Evolutionary conservation across 2,113 vertebrate species (phyloP).

Genomic region (Gulo gulo): DNA sequence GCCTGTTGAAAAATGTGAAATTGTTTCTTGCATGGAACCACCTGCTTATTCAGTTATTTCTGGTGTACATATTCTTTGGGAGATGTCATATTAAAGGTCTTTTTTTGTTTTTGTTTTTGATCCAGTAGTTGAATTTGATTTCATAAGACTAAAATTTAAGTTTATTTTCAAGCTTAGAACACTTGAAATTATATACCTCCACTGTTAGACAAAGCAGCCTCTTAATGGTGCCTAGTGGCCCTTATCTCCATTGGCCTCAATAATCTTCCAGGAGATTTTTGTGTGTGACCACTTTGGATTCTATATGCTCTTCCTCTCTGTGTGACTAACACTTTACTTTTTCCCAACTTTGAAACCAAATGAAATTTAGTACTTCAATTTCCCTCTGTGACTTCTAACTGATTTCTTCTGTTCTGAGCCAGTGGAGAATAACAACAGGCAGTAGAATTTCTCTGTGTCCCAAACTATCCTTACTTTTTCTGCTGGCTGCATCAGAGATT

Average conservation of each 20-base stretch:
- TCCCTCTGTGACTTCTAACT: slow-evolving; percentile 40
- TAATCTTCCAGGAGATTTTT: background rate
- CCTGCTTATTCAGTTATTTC: background rate
- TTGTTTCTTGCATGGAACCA: background rate
- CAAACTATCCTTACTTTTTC: background rate
- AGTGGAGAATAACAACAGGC: slow-evolving; percentile 25
- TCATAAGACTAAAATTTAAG: background rate
- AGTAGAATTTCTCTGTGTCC: slow-evolving; percentile 25
- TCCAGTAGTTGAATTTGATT: background rate
- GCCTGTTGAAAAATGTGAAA: background rate
- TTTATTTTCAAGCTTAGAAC: background rate
- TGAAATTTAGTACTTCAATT: slow-evolving; percentile 50
- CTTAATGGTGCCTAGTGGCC: background rate
- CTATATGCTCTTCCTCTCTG: background rate
- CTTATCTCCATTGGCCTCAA: background rate
- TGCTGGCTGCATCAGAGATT: background rate
- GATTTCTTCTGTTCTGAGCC: slow-evolving; percentile 57
- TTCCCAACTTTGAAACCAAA: background rate
- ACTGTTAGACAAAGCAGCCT: background rate
- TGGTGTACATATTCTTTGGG: background rate
- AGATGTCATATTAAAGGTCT: background rate
- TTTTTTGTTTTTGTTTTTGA: background rate
- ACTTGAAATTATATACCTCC: background rate
- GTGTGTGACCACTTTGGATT: background rate
- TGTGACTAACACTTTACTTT: background rate